Evolutionary conservation across 1,140 invertebrate species (phyloP).

Genomic region (Megalonaias nervosa): DNA sequence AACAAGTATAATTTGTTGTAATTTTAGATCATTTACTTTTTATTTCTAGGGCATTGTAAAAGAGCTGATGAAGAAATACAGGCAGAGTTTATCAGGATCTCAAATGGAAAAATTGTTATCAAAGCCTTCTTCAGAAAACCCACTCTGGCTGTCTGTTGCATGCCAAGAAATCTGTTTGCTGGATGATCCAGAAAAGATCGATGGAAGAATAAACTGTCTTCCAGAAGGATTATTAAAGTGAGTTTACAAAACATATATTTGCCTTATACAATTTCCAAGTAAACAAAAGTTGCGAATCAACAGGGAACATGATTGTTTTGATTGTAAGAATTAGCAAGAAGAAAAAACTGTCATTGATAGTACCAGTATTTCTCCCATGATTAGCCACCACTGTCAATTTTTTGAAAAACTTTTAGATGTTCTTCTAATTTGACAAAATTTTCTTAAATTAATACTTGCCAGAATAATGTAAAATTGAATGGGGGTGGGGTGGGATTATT

Average conservation of each 20-base stretch:
- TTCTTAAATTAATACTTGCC: too few relatives aligned
- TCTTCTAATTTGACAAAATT: too few relatives aligned
- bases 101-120: constrained; percentile 56
- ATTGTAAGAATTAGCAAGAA: too few relatives aligned
- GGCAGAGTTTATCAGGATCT: constrained; percentile 34
- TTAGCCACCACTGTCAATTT: too few relatives aligned
- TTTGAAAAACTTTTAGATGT: too few relatives aligned
- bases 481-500: too few relatives aligned
- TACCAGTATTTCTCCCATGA: too few relatives aligned
- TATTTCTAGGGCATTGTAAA: constrained; percentile 46
- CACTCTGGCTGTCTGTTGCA: constrained; percentile 68
- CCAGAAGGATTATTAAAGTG: constrained; percentile 63
- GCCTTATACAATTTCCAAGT: not conserved
- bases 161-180: constrained; percentile 68
- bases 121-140: constrained; percentile 65
- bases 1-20: not conserved
- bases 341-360: too few relatives aligned
- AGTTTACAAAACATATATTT: constrained; percentile 18
- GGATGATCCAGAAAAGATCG: constrained; percentile 44
- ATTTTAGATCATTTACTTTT: constrained; percentile 2
- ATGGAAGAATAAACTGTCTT: constrained; percentile 55
- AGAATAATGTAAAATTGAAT: too few relatives aligned
- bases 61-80: constrained; percentile 45
- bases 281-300: too few relatives aligned
- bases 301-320: too few relatives aligned